A percentile compares a stretch with the other conserved stretches of the same genome.
These are phyloP conservation scores for Grammomys surdaster DNA, from an alignment of 2,113 vertebrate species.

Conservation along the genomic window DNA sequence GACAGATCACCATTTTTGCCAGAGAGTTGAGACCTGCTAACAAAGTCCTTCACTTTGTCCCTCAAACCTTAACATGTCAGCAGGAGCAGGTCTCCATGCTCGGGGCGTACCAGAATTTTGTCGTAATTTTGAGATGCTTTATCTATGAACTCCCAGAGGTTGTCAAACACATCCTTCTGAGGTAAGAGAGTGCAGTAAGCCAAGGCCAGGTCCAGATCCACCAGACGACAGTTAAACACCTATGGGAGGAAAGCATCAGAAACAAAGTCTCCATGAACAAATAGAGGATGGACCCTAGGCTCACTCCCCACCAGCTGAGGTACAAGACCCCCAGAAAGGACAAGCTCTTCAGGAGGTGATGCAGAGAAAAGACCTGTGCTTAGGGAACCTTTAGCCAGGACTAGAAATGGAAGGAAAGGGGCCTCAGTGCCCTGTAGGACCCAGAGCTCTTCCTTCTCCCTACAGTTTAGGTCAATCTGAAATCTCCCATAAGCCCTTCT, in stretches of 20 bases:
- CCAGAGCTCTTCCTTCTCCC: neutral
- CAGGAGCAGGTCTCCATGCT: neutral
- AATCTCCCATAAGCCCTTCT: neutral
- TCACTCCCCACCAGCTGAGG: neutral
- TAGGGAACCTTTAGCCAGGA: neutral
- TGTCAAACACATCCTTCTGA: slow-evolving; percentile 90
- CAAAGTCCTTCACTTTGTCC: neutral
- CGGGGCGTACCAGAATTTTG: slow-evolving; percentile 92
- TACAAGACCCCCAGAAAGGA: neutral
- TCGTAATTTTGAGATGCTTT: slow-evolving; percentile 96
- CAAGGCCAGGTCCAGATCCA: slow-evolving; percentile 93
- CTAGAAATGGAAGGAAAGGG: neutral
- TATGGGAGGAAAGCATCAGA: slow-evolving; percentile 73
- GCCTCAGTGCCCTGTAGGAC: neutral
- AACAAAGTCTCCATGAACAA: neutral
- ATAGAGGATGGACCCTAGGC: neutral
- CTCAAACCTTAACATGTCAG: neutral
- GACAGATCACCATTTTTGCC: neutral
- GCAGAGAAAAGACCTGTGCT: neutral
- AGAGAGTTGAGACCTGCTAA: neutral
- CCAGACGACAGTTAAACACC: slow-evolving; percentile 95
- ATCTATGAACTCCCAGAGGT: slow-evolving; percentile 95
- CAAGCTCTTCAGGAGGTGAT: neutral
- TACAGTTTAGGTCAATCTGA: neutral
- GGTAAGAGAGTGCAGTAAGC: slow-evolving; percentile 94